Percentiles rank a stretch among this genome's conserved stretches.
These are phyloP conservation scores for Sarcophilus harrisii DNA, from an alignment of 2,797 vertebrate genomes.

Conservation along the genomic window DNA sequence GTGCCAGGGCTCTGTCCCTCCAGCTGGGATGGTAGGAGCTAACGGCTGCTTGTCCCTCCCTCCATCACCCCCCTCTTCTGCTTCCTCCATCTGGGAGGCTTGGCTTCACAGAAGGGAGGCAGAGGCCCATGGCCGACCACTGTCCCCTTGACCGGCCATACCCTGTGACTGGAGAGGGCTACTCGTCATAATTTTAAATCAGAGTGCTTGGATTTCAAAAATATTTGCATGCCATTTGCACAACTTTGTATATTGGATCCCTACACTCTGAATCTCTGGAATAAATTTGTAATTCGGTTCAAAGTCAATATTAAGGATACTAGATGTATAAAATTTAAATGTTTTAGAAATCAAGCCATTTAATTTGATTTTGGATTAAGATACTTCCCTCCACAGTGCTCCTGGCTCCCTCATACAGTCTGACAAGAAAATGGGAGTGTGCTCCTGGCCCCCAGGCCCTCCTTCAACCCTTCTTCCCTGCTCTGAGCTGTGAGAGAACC, in stretches of 20 bases:
- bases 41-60: conserved; percentile 17
- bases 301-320: conserved; percentile 68
- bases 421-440: neutral
- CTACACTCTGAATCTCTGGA: conserved; percentile 64
- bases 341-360: conserved; percentile 46
- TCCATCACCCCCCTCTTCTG: neutral
- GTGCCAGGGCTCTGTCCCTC: conserved; percentile 51
- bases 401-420: neutral
- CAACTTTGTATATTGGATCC: conserved; percentile 64
- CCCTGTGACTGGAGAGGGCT: conserved; percentile 40
- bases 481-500: neutral
- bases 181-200: neutral
- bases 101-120: neutral
- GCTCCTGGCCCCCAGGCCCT: neutral
- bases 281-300: conserved; percentile 48
- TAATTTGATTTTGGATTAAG: conserved; percentile 20
- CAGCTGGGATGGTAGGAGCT: conserved; percentile 52
- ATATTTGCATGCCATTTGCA: conserved; percentile 60
- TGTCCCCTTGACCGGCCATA: conserved; percentile 41
- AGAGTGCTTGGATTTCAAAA: conserved; percentile 51
- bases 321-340: conserved; percentile 53
- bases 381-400: neutral
- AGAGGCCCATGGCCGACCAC: conserved; percentile 11
- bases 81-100: neutral
- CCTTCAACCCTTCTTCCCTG: conserved; percentile 22